phyloP scores from a whole-genome alignment of 2,888 invertebrate genomes.

The Leptopilina myrica region DNA sequence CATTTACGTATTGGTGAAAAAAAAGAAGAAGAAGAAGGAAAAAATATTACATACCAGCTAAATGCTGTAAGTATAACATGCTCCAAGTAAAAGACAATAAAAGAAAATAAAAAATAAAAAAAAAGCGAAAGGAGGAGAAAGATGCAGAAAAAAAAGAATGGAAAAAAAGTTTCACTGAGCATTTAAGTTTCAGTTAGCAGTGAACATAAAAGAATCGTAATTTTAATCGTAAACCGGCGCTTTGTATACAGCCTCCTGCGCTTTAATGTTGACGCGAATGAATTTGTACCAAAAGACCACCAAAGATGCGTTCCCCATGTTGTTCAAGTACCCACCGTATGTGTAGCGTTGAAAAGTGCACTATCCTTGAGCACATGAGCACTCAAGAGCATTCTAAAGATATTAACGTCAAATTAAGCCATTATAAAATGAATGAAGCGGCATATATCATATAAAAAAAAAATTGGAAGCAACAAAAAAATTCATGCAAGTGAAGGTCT shows the following conservation, averaged over 20 bases:
- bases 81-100: constrained; percentile 38
- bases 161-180: constrained; percentile 60
- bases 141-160: constrained; percentile 44
- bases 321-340: constrained; percentile 40
- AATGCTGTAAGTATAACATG: constrained; percentile 53
- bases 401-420: constrained; percentile 70
- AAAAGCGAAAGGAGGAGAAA: constrained; percentile 48
- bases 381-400: constrained; percentile 57
- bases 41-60: constrained; percentile 61
- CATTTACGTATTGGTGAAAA: constrained; percentile 61
- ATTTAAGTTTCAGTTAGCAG: constrained; percentile 70
- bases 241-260: constrained; percentile 51
- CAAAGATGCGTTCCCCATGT: constrained; percentile 58
- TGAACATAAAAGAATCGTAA: constrained; percentile 69
- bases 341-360: constrained; percentile 50
- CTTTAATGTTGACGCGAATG: constrained; percentile 62
- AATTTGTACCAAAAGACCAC: constrained; percentile 68
- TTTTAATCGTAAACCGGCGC: constrained; percentile 67
- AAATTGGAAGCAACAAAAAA: neutral
- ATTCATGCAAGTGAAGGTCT: constrained; percentile 27
- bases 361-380: constrained; percentile 50
- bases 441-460: neutral
- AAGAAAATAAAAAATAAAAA: constrained; percentile 44
- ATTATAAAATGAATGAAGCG: constrained; percentile 46
- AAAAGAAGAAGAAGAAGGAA: neutral